Percentiles rank a stretch among this genome's conserved stretches.
These are phyloP conservation scores for Pyrocoelia pectoralis DNA, from an alignment of 2,888 invertebrate genomes.

Conservation along the genomic window DNA sequence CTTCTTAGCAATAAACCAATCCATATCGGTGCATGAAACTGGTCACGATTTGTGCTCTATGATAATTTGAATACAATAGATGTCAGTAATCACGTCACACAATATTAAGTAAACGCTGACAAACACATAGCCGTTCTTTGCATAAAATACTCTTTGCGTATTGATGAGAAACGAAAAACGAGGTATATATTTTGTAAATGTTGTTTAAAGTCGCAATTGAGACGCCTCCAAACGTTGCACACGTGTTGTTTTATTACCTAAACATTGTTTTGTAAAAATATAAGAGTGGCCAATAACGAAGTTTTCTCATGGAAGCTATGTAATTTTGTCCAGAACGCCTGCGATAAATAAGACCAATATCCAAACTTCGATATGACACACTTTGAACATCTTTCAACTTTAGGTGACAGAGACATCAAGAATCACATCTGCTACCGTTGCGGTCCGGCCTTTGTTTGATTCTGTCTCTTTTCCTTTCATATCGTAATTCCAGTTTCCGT, in stretches of 20 bases:
- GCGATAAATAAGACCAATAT: slow-evolving; percentile 37
- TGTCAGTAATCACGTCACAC: slow-evolving; percentile 49
- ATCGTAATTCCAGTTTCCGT: slow-evolving; percentile 23
- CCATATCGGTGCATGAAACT: slow-evolving; percentile 56
- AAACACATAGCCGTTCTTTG: slow-evolving; percentile 12
- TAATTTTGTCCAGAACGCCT: slow-evolving; percentile 26
- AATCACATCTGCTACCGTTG: slow-evolving; percentile 52
- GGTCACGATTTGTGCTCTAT: slow-evolving; percentile 55
- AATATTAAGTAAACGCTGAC: slow-evolving; percentile 33
- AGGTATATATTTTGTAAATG: neutral
- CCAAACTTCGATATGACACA: slow-evolving; percentile 58
- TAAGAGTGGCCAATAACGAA: slow-evolving; percentile 26
- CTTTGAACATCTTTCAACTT: slow-evolving; percentile 54
- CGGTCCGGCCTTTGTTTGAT: slow-evolving; percentile 37
- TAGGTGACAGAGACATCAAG: slow-evolving; percentile 58
- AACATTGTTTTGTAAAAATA: slow-evolving; percentile 9
- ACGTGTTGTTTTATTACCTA: slow-evolving; percentile 3
- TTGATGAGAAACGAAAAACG: neutral
- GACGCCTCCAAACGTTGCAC: slow-evolving; percentile 2
- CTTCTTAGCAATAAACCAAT: slow-evolving; percentile 57
- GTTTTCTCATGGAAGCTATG: slow-evolving; percentile 19
- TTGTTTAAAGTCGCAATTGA: neutral
- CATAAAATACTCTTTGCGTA: slow-evolving; percentile 17
- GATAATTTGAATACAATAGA: slow-evolving; percentile 61
- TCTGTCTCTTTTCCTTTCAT: slow-evolving; percentile 23